These are phyloP conservation scores for Burhinus bistriatus DNA, from an alignment of 2,113 vertebrate species.

Conservation along the genomic window DNA sequence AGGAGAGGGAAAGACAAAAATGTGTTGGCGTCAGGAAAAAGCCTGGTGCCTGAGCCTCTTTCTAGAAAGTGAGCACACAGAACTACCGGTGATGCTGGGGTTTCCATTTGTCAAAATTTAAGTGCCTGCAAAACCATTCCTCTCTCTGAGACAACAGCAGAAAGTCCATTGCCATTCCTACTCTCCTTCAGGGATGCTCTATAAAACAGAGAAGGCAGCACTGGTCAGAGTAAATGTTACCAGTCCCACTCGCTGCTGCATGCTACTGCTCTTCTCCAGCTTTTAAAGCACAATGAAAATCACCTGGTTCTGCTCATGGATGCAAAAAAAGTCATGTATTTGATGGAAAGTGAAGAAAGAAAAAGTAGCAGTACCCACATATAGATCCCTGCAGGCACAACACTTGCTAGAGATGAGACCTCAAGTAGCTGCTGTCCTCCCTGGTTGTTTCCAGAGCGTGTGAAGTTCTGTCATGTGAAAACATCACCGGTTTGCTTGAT, in stretches of 20 bases:
- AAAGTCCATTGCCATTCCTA: background rate
- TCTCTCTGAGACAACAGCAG: background rate
- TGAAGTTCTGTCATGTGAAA: conserved; percentile 12
- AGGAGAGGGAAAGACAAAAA: background rate
- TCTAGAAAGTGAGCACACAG: background rate
- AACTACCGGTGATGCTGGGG: background rate
- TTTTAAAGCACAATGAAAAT: background rate
- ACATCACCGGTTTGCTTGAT: background rate
- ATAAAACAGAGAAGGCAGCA: background rate
- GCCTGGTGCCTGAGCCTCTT: background rate
- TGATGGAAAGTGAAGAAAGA: background rate
- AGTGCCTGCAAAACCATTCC: background rate
- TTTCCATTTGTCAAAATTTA: background rate
- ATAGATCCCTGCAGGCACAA: background rate
- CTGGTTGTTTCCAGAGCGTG: conserved; percentile 17
- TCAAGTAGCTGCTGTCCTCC: background rate
- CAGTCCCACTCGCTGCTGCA: background rate
- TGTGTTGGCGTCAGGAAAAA: background rate
- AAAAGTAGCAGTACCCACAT: background rate
- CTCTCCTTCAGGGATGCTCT: background rate
- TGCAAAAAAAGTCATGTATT: background rate
- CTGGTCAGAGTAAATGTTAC: background rate
- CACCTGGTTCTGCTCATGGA: background rate
- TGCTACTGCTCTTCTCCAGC: background rate
- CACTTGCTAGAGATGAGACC: background rate